Evolutionary conservation across 2,797 vertebrate genomes (phyloP), one percentile per base, ranked within the genome.

Genomic region (Macropus fuliginosus): DNA sequence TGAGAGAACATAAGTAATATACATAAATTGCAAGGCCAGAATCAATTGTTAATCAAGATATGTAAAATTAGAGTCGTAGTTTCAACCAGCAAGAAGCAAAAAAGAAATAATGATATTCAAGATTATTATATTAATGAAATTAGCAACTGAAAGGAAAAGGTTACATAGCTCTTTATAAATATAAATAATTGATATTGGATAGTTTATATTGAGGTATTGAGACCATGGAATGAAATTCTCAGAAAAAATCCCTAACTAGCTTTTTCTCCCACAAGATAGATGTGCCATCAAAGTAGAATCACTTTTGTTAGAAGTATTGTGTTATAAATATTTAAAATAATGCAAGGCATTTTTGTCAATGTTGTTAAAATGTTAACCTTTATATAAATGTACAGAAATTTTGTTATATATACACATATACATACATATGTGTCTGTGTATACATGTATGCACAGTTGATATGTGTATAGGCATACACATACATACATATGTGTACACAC

Each of bases 51-150:
- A 95, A 90, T 94, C 93, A 98, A 98, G 56, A 94, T 95, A 96
- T 66, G 96, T 94, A 97, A 87, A 96, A 98, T 55, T 24, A 55
- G 55, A 97, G 55, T 94, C 96, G 95, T 95, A 81, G 56, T 98
- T 98, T 98, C 91, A 96, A 34, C 90, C 95, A 93, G 56, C 54
- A 18, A n/a, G 0, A 96, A 96, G 94, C 66, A 93, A 98, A 98
- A 98, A 94, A 62, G 89, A 97, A 97, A 96, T 96, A 94, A 93
- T 93, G 46, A 4, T 95, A 91, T 90, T 97, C 46, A 90, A 92
- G 92, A 97, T 96, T 97, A 95, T 94, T 96, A 56, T 55, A 93
- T 97, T 96, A 96, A 97, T 95, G 74, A 96, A 98, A 98, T 55
- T 93, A 92, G 94, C 92, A 97, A 96, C 40, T 95, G 34, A 98